Conservation (phyloP, 2,888 invertebrate genomes). For the Timema cristinae region DNA sequence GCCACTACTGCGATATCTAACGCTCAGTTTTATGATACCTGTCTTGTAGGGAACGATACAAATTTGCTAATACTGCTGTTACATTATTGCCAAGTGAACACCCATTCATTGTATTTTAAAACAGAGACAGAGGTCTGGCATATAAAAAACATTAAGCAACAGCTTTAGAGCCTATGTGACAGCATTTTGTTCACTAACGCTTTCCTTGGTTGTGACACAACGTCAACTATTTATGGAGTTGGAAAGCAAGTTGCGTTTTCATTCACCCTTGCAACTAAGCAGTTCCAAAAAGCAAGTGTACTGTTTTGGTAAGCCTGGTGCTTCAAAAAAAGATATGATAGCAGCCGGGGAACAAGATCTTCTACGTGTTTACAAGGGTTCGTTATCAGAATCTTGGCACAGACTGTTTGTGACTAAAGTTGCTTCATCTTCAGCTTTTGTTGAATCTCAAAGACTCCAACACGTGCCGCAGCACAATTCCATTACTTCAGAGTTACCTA, state of each 20-base stretch:
- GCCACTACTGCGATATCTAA: slow-evolving; percentile 8
- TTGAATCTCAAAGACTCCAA: background rate
- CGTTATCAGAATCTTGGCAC: background rate
- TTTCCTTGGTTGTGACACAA: background rate
- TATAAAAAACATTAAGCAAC: background rate
- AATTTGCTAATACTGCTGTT: background rate
- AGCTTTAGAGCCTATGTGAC: background rate
- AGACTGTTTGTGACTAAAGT: background rate
- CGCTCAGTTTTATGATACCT: background rate
- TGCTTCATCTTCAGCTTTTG: background rate
- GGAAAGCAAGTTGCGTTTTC: background rate
- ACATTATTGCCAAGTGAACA: background rate
- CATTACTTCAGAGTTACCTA: background rate
- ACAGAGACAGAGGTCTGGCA: background rate
- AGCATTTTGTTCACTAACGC: background rate
- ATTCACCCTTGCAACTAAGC: no score
- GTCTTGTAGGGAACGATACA: background rate
- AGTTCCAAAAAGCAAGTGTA: no score
- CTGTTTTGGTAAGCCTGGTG: background rate
- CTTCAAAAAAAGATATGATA: background rate
- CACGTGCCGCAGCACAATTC: slow-evolving; percentile 10
- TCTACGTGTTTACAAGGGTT: background rate
- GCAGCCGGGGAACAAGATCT: slow-evolving; percentile 5
- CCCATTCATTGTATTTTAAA: background rate
- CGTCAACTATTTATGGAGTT: background rate